Base-by-base conservation (phyloP, 2,888 invertebrate species). In the Cheilosia urbana region DNA sequence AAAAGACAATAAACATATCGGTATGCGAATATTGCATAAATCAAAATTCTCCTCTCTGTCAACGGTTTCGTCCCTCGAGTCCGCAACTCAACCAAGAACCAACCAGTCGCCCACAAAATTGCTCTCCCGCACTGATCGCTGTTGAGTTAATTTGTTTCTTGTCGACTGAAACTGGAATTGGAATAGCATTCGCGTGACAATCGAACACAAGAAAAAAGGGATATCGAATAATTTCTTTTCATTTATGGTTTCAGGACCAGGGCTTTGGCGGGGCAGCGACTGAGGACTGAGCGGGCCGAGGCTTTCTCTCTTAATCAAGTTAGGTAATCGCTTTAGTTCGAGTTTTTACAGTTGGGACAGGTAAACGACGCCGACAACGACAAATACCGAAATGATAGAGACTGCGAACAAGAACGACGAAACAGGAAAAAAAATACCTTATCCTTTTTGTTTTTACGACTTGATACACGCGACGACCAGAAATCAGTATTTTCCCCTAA, bases 1-100 rank as follows among this genome's bases (percentile, higher is more conserved):
- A 85, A 76, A 81, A 81, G 81, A 72, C 81, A 85, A 80, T 81
- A 81, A 81, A 72, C 81, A 81, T 81, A 85, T 81, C 77, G 80
- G 60, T 62, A 65, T 77, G 57, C 57, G 57, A 81, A 72, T 72
- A 68, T 58, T 85, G 63, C 76, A 81, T 77, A 77, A 85, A 85
- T 85, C 80, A 85, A 81, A 81, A 77, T 55, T 21, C 30, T 55
- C 15, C 62, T 53, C 57, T 58, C 81, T 71, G 55, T 80, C 75
- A 75, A 53, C 73, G 55, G n/a, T n/a, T 42, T 47, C 62, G n/a
- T 37, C 63, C 37, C 72, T 11, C n/a, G 49, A 60, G 51, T 27
- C 30, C 13, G 51, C 19, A 60, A 15, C 4, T 7, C 4, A 5
- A 24, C 2, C 3, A n/a, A n/a, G 19, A 13, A n/a, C 13, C n/a